Evolutionary conservation across 1,140 invertebrate species (phyloP).

Genomic region (Steinernema khuongi): DNA sequence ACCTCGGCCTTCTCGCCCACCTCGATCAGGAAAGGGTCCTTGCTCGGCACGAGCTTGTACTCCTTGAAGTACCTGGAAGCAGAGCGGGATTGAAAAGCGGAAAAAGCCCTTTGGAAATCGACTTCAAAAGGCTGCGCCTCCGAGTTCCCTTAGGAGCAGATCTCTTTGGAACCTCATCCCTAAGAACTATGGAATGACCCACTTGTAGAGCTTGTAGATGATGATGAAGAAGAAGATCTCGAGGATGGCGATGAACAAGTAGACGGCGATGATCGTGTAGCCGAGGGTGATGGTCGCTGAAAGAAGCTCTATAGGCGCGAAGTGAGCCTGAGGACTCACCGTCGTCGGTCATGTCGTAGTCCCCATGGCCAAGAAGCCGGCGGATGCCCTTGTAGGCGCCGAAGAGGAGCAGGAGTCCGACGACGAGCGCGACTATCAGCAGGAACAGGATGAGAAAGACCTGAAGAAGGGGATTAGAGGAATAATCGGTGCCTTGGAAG

Average conservation of each 20-base stretch:
- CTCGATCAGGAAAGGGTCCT: slow-evolving; percentile 22
- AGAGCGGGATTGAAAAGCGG: neutral
- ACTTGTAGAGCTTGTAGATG: slow-evolving; percentile 57
- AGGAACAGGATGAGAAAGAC: slow-evolving; percentile 57
- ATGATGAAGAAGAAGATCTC: slow-evolving; percentile 58
- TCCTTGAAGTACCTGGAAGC: slow-evolving; percentile 35
- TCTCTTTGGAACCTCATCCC: no score
- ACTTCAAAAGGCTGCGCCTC: no score
- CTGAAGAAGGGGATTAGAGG: slow-evolving; percentile 23
- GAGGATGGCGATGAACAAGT: slow-evolving; percentile 50
- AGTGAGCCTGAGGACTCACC: slow-evolving; percentile 37
- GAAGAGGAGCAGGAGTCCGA: slow-evolving; percentile 51
- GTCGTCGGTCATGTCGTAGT: slow-evolving; percentile 57
- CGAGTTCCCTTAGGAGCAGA: no score
- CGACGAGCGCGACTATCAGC: slow-evolving; percentile 52
- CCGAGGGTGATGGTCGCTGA: slow-evolving; percentile 51
- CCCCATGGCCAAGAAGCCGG: slow-evolving; percentile 52
- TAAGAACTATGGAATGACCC: slow-evolving; percentile 22
- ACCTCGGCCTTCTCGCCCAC: slow-evolving; percentile 12
- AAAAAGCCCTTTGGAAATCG: no score
- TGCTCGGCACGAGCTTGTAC: slow-evolving; percentile 32
- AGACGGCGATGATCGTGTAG: slow-evolving; percentile 55
- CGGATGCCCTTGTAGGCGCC: slow-evolving; percentile 53
- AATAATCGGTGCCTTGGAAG: neutral
- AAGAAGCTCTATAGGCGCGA: slow-evolving; percentile 24